phyloP scores from a whole-genome alignment of 2,113 vertebrate species.

The Hemibagrus wyckioides region DNA sequence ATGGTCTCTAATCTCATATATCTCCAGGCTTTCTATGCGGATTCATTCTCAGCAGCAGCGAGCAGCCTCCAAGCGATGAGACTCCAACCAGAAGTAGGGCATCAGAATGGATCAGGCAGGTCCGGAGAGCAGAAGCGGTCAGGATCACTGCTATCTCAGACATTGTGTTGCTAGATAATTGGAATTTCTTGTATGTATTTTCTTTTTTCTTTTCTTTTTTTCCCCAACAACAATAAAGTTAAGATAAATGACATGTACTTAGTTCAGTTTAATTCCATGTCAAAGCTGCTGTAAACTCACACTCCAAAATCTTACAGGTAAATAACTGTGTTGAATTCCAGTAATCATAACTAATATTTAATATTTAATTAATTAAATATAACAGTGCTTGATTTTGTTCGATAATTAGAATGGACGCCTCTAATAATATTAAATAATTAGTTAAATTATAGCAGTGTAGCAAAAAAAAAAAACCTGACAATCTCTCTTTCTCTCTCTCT shows the following conservation, averaged over 20 bases:
- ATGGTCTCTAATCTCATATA: no score
- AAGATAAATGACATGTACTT: not conserved
- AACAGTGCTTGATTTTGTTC: not conserved
- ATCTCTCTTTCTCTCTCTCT: not conserved
- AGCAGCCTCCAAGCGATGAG: no score
- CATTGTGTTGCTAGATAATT: not conserved
- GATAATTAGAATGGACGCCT: not conserved
- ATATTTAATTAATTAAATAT: no score
- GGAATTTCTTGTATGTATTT: not conserved
- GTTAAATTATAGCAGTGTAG: constrained; percentile 11
- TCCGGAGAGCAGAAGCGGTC: no score
- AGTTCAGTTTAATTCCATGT: not conserved
- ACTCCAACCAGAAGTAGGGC: no score
- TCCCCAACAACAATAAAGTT: not conserved
- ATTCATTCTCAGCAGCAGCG: no score
- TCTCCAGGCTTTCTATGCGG: no score
- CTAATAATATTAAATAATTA: constrained; percentile 13
- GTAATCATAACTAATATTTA: no score
- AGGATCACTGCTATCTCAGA: no score
- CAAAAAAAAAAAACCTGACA: not conserved
- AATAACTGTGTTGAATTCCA: not conserved
- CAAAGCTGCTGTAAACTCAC: not conserved
- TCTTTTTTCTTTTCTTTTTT: not conserved
- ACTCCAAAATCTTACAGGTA: not conserved
- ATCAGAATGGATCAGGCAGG: no score